Percentiles rank a stretch among this genome's conserved stretches.
These are phyloP conservation scores for Micrasema minimum DNA, from an alignment of 1,140 invertebrate species.

Conservation along the genomic window DNA sequence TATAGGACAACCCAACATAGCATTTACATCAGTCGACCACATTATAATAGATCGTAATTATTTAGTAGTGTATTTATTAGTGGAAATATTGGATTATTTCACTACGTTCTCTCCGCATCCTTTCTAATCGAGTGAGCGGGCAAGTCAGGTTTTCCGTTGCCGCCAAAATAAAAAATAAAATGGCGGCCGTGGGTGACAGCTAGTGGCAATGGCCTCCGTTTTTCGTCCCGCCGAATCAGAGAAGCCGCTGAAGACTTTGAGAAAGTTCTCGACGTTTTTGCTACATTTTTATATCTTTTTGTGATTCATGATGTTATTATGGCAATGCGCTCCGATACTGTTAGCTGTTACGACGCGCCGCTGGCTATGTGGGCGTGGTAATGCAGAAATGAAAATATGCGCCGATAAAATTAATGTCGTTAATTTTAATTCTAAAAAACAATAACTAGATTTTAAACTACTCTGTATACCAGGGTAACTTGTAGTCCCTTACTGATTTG, in stretches of 20 bases:
- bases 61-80: slow-evolving; percentile 19
- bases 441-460: too few species aligned
- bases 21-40: too few species aligned
- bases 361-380: background rate
- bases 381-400: slow-evolving; percentile 7
- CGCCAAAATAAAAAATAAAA: slow-evolving; percentile 41
- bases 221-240: slow-evolving; percentile 30
- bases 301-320: slow-evolving; percentile 27
- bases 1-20: too few species aligned
- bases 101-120: slow-evolving; percentile 27
- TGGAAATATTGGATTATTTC: slow-evolving; percentile 20
- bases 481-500: too few species aligned
- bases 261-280: slow-evolving; percentile 35
- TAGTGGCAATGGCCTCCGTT: slow-evolving; percentile 40
- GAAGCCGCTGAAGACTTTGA: slow-evolving; percentile 15
- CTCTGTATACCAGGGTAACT: too few species aligned
- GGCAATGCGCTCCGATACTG: slow-evolving; percentile 7
- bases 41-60: background rate
- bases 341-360: background rate
- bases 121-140: slow-evolving; percentile 37
- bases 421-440: too few species aligned
- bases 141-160: slow-evolving; percentile 31
- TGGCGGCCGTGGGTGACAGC: slow-evolving; percentile 38
- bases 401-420: slow-evolving; percentile 4
- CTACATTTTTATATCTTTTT: slow-evolving; percentile 41